Base-by-base conservation (phyloP, 2,113 vertebrate genomes). In the Lampris megalopsis region DNA sequence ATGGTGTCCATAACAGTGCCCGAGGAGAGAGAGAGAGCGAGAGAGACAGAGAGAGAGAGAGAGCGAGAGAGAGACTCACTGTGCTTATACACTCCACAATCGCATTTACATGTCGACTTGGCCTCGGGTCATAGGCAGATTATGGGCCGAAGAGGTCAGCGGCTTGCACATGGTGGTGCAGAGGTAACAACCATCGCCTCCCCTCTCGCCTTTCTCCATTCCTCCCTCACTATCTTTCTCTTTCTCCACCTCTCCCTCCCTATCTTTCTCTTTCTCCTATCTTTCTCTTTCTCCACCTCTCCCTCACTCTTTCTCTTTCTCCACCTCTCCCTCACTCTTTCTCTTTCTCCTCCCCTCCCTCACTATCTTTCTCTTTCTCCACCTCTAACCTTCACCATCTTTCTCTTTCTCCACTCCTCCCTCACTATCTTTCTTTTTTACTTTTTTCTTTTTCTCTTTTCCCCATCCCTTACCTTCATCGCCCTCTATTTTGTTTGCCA, bases 111-210 rank as follows among this genome's bases (percentile, higher is more conserved):
- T 71, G 24, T 67, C 5, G 64, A n/a, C 38, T 63, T 79, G 49
- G 79, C 83, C 71, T 75, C 42, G n/a, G 81, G 75, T 73, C 66
- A 64, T 61, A 66, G 72, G 63, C 54, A 76, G 70, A 75, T 86
- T 84, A 71, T 37, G 13, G 41, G 42, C 9, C 24, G 58, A 42
- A 76, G 64, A 76, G 60, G 76, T 71, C 85, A 72, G 69, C 40
- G 54, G 63, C 68, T 71, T 79, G 61, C 70, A 63, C 45, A 66
- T 57, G 49, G 64, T 77, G 75, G 50, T 5, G n/a, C 57, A 79
- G 56, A 58, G 24, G 49, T 59, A 49, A 77, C 40, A 65, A 13
- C 5, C 1, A 13, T 9, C 9, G 9, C 1, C 48, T 35, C 42
- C 35, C 11, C 24, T 0, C n/a, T 63, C 9, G 9, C 8, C 37